A percentile compares a stretch with the other conserved stretches of the same genome.
phyloP scores from a whole-genome alignment of 2,888 invertebrate genomes.

The Pristionchus arcanus region DNA sequence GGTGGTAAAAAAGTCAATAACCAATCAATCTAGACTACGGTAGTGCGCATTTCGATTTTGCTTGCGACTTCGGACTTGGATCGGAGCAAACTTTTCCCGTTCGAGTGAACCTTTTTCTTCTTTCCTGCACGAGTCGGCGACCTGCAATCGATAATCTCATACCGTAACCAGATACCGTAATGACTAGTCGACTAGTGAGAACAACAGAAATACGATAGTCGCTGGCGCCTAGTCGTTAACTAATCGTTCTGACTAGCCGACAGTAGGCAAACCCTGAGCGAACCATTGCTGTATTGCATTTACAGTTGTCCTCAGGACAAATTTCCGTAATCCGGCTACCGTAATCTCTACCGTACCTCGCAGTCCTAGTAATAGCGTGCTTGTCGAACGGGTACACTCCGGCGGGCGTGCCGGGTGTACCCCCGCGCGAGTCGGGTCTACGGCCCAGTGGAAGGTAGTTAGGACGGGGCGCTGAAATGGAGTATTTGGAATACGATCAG shows the following conservation, averaged over 20 bases:
- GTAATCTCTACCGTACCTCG: not conserved
- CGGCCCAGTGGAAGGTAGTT: not conserved
- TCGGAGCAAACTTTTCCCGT: not conserved
- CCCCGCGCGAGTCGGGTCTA: not conserved
- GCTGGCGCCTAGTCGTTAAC: no score
- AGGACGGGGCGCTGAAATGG: not conserved
- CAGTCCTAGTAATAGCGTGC: not conserved
- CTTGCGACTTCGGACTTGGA: conserved; percentile 48
- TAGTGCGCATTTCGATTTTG: conserved; percentile 22
- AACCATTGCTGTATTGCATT: no score
- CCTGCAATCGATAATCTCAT: not conserved
- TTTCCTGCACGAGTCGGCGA: not conserved
- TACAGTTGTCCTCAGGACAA: no score
- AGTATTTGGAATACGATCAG: no score
- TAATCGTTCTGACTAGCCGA: no score
- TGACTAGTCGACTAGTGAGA: no score
- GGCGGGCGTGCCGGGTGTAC: not conserved
- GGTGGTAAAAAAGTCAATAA: not conserved
- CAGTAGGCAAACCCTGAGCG: no score
- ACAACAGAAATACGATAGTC: no score
- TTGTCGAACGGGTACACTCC: not conserved
- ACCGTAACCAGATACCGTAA: no score
- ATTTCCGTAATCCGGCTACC: no score
- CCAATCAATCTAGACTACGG: conserved; percentile 5
- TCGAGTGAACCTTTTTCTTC: not conserved